Base-by-base conservation (phyloP, 2,888 invertebrate genomes). In the Ormyrus pomaceus region DNA sequence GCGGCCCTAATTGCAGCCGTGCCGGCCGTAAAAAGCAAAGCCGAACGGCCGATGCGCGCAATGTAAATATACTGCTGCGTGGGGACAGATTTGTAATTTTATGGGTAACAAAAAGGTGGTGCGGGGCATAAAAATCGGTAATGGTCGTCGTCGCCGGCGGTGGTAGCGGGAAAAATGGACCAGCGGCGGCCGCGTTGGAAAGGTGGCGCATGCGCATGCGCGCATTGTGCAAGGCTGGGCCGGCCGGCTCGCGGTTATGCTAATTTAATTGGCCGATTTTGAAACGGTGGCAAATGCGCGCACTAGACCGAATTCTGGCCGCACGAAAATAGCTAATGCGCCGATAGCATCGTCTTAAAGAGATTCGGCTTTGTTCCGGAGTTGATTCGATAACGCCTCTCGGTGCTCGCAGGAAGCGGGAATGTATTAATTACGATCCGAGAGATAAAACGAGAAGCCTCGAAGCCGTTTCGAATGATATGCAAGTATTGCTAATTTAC, bases 241-340 rank as follows among this genome's bases (percentile, higher is more conserved):
- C 77, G 10, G 48, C 56, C 58, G 80, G 77, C 81, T 62, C 79
- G 77, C 80, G 83, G 83, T 84, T 84, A 84, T 84, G 84, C 80
- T 85, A 84, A 85, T 84, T 83, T 83, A 82, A 84, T 85, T 82
- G 84, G 83, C 80, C 68, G 72, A 78, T 84, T 84, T 83, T 82
- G 83, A 83, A 84, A 83, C 65, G 51, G 55, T 77, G 48, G 10
- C 46, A 19, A 19, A 19, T 19, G 19, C 19, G 19, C 19, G 19
- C 19, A 19, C 19, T 2, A 19, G 19, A 19, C 19, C 19, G 19
- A 19, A 19, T 19, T 19, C 19, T 19, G 10, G 19, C 48, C 59
- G 51, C 51, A 8, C 45, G 46, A 5, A 51, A 55, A 58, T 58
- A 13, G n/a, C 46, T 9, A 10, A 62, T 11, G 13, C 64, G 64